A percentile compares a stretch with the other conserved stretches of the same genome.
Evolutionary conservation across 2,888 invertebrate species (phyloP).

Genomic region (Nephrotoma flavescens): DNA sequence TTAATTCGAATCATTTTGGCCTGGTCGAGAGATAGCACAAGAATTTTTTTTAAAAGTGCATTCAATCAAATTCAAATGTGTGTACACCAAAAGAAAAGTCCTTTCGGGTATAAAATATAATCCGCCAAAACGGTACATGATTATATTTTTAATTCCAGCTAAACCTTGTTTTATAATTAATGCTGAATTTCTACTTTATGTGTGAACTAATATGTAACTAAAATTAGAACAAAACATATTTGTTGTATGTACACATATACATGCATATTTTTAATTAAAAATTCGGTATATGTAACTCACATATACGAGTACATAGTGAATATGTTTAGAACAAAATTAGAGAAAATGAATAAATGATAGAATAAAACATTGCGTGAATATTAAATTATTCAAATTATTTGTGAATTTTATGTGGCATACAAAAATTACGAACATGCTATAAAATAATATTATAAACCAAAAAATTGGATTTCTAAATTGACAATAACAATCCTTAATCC

Average conservation of each 20-base stretch:
- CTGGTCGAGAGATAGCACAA: neutral
- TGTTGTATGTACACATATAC: neutral
- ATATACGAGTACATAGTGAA: too few species aligned
- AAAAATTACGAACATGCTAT: neutral
- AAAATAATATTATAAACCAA: neutral
- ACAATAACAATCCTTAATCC: neutral
- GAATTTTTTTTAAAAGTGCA: neutral
- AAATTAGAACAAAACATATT: neutral
- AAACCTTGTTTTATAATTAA: neutral
- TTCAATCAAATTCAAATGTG: neutral
- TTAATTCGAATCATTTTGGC: neutral
- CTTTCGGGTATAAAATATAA: neutral
- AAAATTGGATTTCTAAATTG: neutral
- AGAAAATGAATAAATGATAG: neutral
- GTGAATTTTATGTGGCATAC: neutral
- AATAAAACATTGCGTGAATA: neutral
- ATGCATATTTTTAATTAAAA: neutral
- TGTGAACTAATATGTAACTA: neutral
- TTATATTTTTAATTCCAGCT: neutral
- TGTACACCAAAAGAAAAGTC: neutral
- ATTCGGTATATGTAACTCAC: neutral
- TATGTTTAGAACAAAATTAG: neutral
- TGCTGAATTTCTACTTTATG: neutral
- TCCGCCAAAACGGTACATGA: neutral
- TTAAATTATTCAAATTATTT: neutral